phyloP scores from a whole-genome alignment of 2,888 invertebrate genomes.

The Cephalotes varians region DNA sequence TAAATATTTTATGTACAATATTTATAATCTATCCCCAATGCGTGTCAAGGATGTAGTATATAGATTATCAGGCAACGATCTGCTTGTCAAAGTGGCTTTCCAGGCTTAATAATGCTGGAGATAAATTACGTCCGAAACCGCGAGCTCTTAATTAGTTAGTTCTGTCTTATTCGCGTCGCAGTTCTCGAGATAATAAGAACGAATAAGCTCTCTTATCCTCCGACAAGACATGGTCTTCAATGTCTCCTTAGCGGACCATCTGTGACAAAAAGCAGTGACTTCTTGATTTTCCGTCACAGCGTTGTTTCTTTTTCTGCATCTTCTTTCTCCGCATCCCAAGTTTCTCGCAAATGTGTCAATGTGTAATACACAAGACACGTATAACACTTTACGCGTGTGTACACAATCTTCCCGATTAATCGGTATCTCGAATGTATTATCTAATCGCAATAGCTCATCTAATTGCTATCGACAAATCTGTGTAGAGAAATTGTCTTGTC shows the following conservation, averaged over 20 bases:
- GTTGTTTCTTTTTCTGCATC: background rate
- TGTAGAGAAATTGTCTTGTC: background rate
- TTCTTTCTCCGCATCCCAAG: background rate
- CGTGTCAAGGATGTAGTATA: background rate
- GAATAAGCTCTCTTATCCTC: conserved; percentile 16
- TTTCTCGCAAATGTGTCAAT: background rate
- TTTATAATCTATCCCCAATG: background rate
- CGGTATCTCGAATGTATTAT: background rate
- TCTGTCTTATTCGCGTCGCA: conserved; percentile 47
- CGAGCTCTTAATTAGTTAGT: conserved; percentile 63
- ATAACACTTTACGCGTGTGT: background rate
- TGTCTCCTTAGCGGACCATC: conserved; percentile 29
- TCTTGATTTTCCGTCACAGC: conserved; percentile 31
- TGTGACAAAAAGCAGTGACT: conserved; percentile 36
- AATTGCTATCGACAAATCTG: background rate
- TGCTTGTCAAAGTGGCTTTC: background rate
- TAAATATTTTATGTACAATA: background rate
- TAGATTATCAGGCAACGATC: background rate
- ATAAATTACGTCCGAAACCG: conserved; percentile 52
- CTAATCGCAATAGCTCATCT: conserved; percentile 10
- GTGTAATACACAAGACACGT: background rate
- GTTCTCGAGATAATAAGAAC: conserved; percentile 64
- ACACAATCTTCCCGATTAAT: background rate
- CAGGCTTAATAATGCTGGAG: background rate
- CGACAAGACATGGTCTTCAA: conserved; percentile 18